These are phyloP conservation scores for Champsocephalus gunnari DNA, from an alignment of 2,797 vertebrate genomes.

Conservation along the genomic window DNA sequence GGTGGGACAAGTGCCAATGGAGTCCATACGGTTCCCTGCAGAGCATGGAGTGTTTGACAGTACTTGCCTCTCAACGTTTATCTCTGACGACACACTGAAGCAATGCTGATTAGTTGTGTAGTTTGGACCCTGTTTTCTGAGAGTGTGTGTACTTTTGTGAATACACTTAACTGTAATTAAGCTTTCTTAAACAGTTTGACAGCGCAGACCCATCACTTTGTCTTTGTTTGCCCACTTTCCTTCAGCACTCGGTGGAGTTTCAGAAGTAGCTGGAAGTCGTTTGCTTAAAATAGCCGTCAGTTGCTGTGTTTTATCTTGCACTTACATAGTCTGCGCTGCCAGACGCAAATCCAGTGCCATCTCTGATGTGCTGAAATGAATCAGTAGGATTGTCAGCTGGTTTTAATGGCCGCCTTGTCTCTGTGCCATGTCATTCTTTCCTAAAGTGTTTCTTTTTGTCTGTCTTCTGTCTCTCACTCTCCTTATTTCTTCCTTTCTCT, in stretches of 20 bases:
- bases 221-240: conserved; percentile 45
- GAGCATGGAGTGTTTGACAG: conserved; percentile 43
- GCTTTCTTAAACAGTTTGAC: conserved; percentile 54
- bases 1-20: conserved; percentile 10
- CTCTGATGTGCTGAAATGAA: conserved; percentile 55
- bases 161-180: conserved; percentile 32
- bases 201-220: conserved; percentile 22
- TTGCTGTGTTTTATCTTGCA: conserved; percentile 43
- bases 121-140: conserved; percentile 6
- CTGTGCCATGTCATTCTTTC: conserved; percentile 69
- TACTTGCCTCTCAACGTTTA: conserved; percentile 37
- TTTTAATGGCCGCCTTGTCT: conserved; percentile 68
- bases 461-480: conserved; percentile 37
- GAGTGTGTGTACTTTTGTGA: conserved; percentile 18
- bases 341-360: conserved; percentile 37
- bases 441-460: conserved; percentile 50
- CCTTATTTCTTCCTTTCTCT: conserved; percentile 17
- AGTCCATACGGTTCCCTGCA: conserved; percentile 14
- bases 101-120: conserved; percentile 38
- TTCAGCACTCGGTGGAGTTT: conserved; percentile 36
- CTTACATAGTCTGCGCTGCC: conserved; percentile 30
- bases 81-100: conserved; percentile 39
- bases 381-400: conserved; percentile 57
- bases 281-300: conserved; percentile 45
- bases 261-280: conserved; percentile 47